Base-by-base conservation (phyloP, 2,113 vertebrate species). In the Leptobrachium ailaonicum region DNA sequence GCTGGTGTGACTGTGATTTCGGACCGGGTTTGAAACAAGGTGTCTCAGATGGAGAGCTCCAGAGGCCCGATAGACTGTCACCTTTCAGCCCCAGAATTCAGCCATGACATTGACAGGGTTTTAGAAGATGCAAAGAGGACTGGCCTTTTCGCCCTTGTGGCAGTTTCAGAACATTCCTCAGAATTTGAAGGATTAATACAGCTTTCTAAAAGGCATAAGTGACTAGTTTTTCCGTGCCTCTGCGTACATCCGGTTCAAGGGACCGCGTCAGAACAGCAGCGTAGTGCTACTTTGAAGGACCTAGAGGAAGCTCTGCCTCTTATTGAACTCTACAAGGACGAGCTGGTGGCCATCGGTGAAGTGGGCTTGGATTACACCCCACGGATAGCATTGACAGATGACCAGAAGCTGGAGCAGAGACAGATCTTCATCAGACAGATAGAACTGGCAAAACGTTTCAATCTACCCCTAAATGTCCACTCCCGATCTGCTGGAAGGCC, bases 331-430 rank as follows among this genome's bases (percentile, higher is more conserved):
- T 95, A 97, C 87, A 95, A 95, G 88, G 94, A 98, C 40, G 91
- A 83, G 0, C 83, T 99, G 83, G 88, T 97, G 84, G 97, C 95
- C 54, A 92, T 98, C 1, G 97, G 97, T 72, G 98, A 99, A 94
- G 97, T 98, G 71, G 98, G 98, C 66, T 89, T 99, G 79, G 97
- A 99, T 89, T 99, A 99, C 85, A 96, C 94, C 41, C 97, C 96
- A n/a, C 92, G 95, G 73, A 91, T 94, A 87, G 94, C 95, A 66
- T 89, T 74, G 76, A 91, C 74, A 0, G 93, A 96, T 13, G 87
- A 87, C 0, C 92, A 96, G 82, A 99, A 98, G 83, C 95, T 97
- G 75, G 90, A 71, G 70, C 98, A 99, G 75, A 95, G 95, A 88
- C 90, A 94, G 84, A 96, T 98, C 81, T 93, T 99, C 40, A 93